Evolutionary conservation across 2,113 vertebrate species (phyloP).

Genomic region (Dipodomys ordii): DNA sequence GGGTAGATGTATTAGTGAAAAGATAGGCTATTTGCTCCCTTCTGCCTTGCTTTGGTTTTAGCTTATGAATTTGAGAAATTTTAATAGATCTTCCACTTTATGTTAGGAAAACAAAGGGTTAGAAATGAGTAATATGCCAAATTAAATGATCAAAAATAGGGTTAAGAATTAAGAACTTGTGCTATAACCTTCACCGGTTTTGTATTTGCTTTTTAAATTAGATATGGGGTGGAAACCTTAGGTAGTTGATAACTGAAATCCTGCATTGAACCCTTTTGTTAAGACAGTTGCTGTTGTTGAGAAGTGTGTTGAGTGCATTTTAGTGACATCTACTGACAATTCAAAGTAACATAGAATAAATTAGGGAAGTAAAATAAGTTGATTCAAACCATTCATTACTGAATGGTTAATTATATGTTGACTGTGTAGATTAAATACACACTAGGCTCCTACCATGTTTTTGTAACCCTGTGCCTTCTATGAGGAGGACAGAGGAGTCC

Average conservation of each 20-base stretch:
- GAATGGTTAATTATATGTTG: neutral
- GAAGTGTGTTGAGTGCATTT: neutral
- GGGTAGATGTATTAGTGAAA: neutral
- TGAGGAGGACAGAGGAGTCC: neutral
- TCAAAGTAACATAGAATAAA: neutral
- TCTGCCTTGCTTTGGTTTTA: slow-evolving; percentile 18
- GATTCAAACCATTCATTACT: neutral
- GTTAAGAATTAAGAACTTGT: neutral
- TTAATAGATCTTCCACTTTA: neutral
- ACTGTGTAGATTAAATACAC: neutral
- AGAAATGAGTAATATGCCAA: neutral
- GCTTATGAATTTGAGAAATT: neutral
- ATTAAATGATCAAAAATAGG: neutral
- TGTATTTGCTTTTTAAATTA: neutral
- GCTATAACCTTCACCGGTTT: neutral
- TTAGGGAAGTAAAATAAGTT: neutral
- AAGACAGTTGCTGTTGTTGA: neutral
- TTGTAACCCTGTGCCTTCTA: neutral
- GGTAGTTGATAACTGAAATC: neutral
- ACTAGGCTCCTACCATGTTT: neutral
- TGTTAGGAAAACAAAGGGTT: neutral
- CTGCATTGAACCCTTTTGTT: neutral
- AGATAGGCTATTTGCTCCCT: neutral
- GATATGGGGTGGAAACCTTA: neutral
- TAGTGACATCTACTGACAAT: neutral